A percentile compares a stretch with the other conserved stretches of the same genome.
Evolutionary conservation across 2,888 invertebrate genomes (phyloP).

Genomic region (Drosophila flavopinicola): DNA sequence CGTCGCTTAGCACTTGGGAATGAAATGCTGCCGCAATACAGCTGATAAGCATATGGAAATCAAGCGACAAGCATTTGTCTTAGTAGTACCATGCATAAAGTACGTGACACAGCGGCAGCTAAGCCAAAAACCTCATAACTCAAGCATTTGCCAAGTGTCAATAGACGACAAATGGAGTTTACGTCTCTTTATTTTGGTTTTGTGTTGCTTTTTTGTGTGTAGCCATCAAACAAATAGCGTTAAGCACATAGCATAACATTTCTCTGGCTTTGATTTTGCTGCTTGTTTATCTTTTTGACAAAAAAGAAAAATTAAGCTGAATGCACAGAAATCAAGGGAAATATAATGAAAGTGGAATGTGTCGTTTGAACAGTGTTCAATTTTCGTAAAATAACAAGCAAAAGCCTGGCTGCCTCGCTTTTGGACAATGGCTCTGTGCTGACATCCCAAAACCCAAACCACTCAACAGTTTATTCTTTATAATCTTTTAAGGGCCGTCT

Average conservation of each 20-base stretch:
- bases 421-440: slow-evolving; percentile 14
- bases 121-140: slow-evolving; percentile 47
- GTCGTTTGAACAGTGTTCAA: slow-evolving; percentile 22
- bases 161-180: slow-evolving; percentile 7
- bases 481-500: slow-evolving; percentile 71
- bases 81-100: neutral
- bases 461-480: slow-evolving; percentile 52
- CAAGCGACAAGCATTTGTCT: slow-evolving; percentile 18
- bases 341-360: slow-evolving; percentile 25
- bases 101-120: slow-evolving; percentile 22
- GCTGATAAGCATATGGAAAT: slow-evolving; percentile 63
- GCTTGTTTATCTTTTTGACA: slow-evolving; percentile 11
- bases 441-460: neutral
- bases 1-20: slow-evolving; percentile 1
- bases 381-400: slow-evolving; percentile 11
- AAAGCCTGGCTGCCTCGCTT: slow-evolving; percentile 1
- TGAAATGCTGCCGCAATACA: slow-evolving; percentile 1
- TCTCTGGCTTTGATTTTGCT: neutral
- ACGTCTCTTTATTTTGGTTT: slow-evolving; percentile 1
- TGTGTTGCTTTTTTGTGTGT: neutral
- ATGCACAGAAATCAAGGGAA: slow-evolving; percentile 12
- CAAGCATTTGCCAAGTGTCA: slow-evolving; percentile 12
- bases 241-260: neutral
- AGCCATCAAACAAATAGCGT: slow-evolving; percentile 1
- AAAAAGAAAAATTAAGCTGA: slow-evolving; percentile 28